Conservation (phyloP, 2,888 invertebrate species). For the Hydropsyche betteni region DNA sequence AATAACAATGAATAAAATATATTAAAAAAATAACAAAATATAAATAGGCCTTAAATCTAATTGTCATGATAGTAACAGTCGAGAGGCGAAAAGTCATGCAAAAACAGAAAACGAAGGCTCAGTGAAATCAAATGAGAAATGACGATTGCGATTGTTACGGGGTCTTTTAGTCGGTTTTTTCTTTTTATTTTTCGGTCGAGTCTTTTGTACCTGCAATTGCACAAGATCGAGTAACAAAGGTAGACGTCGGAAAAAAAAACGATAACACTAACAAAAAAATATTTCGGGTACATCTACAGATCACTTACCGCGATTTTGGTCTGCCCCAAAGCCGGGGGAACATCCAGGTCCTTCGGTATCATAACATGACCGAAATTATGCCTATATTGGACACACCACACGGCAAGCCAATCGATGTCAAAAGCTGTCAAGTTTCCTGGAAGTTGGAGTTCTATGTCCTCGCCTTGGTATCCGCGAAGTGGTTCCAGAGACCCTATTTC, state of each 20-base stretch:
- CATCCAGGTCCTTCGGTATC: slow-evolving; percentile 87
- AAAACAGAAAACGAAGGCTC: neutral
- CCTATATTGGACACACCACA: slow-evolving; percentile 90
- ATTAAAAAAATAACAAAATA: slow-evolving; percentile 51
- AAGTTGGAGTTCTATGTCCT: slow-evolving; percentile 89
- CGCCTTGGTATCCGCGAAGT: slow-evolving; percentile 86
- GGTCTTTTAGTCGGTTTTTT: slow-evolving; percentile 11
- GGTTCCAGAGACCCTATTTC: slow-evolving; percentile 86
- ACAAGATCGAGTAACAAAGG: slow-evolving; percentile 20
- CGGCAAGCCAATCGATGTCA: slow-evolving; percentile 90
- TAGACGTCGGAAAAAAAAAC: slow-evolving; percentile 12
- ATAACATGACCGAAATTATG: slow-evolving; percentile 92
- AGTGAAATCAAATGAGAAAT: neutral
- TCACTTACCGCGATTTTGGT: slow-evolving; percentile 86
- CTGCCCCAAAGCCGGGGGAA: slow-evolving; percentile 89
- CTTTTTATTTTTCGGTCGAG: slow-evolving; percentile 11
- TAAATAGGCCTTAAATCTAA: slow-evolving; percentile 38
- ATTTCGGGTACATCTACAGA: neutral
- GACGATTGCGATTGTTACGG: slow-evolving; percentile 19
- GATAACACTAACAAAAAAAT: neutral
- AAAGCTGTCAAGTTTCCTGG: slow-evolving; percentile 86
- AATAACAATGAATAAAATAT: slow-evolving; percentile 46
- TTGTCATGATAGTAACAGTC: no score
- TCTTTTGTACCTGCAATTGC: slow-evolving; percentile 36
- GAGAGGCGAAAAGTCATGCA: neutral